Base-by-base conservation (phyloP, 2,888 invertebrate species). In the Tanypteryx hageni region DNA sequence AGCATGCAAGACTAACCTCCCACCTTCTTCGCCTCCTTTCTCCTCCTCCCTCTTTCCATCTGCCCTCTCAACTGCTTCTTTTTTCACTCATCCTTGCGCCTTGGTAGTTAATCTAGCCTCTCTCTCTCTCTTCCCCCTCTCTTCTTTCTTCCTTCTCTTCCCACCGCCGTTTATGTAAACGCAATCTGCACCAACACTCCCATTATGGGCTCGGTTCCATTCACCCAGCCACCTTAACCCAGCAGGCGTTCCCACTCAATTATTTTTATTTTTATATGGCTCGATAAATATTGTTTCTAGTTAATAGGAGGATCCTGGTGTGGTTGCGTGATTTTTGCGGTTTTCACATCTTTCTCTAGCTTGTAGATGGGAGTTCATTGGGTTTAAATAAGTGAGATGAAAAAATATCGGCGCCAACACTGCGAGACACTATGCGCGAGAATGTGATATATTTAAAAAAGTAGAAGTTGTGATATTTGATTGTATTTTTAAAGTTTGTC, bases 171-270 rank as follows among this genome's bases (percentile, higher is more conserved):
- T 92, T 3, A 83, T 64, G 85, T 64, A 83, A 85, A 58, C 76
- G 56, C 57, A 92, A 59, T 85, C 89, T 16, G 27, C 44, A 57
- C 56, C 81, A 68, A 83, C 92, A 83, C 68, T 92, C 82, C 84
- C 92, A 76, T 59, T 92, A 82, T 31, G 56, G 76, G 82, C 58
- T 57, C 89, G 27, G 27, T 89, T 76, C 64, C 76, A 18, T 76
- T 68, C 57, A n/a, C 61, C 27, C 31, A 13, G 44, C 81, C 58
- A n/a, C 14, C 31, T 81, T 57, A 83, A 82, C 56, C 59, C 58
- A 85, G 44, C 83, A 58, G 44, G 14, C 68, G 58, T 68, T 92
- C 82, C 82, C 57, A 59, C 56, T 44, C 31, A n/a, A 16, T 64
- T 89, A 44, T 89, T 89, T 44, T 61, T 44, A 89, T 89, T 89